Evolutionary conservation across 2,797 vertebrate genomes (phyloP).

Genomic region (Agapornis canus): DNA sequence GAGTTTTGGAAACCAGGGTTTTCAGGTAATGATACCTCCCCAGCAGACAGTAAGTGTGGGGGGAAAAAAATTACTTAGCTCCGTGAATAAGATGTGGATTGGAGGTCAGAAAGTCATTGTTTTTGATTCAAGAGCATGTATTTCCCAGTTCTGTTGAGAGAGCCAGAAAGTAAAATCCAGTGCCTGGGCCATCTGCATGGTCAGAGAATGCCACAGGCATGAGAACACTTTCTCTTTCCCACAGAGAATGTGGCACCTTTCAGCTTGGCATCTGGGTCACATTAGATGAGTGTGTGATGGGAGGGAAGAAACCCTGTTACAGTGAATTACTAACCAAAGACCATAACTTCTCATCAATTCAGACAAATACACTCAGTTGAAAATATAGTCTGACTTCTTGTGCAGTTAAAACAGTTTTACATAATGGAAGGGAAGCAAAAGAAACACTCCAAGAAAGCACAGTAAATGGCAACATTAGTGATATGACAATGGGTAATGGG

Average conservation of each 20-base stretch:
- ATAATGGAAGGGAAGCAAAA: neutral
- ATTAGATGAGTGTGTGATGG: neutral
- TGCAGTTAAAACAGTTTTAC: neutral
- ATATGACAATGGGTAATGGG: neutral
- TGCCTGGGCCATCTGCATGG: neutral
- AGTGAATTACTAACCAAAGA: neutral
- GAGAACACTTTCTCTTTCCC: accelerated
- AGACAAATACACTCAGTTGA: neutral
- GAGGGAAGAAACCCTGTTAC: neutral
- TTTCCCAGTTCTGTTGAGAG: neutral
- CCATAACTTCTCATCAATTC: neutral
- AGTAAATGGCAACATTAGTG: neutral
- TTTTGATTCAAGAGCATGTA: neutral
- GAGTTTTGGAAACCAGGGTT: neutral
- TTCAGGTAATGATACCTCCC: neutral
- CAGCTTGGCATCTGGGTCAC: neutral
- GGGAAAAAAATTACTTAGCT: neutral
- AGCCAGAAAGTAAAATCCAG: neutral
- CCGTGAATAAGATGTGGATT: neutral
- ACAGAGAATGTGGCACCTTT: neutral
- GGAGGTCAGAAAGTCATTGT: neutral
- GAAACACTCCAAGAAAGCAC: neutral
- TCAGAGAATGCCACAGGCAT: neutral
- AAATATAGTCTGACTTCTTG: neutral
- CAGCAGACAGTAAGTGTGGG: neutral